Evolutionary conservation across 1,140 invertebrate species (phyloP), one percentile per base, ranked within the genome.

Genomic region (Drosophila quadrilineata): DNA sequence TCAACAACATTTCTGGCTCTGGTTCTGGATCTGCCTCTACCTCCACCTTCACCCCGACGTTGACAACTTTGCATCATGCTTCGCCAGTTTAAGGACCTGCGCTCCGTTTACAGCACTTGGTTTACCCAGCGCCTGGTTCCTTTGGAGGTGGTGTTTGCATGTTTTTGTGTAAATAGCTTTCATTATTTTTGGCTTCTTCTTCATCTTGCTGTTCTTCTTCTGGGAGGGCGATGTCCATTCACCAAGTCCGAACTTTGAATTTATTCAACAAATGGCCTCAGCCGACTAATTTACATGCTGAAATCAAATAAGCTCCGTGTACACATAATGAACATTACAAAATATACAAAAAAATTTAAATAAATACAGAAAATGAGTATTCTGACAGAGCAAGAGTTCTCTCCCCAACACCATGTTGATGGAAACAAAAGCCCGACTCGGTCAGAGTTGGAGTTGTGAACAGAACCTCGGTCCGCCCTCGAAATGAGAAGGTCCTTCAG

Each of bases 301-400:
- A 86, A 86, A 85, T 85, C 80, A 85, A 85, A 85, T 79, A 84
- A 85, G 71, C 70, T 84, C 33, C 72, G 63, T 67, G 76, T 75
- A 68, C 71, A 69, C 71, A 82, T 75, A 72, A 80, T 80, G 76
- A 75, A 82, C 53, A 72, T 38, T n/a, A n/a, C n/a, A 56, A 57
- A 46, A 57, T 12, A 33, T 4, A 33, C 10, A 33, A 43, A 73
- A 40, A 41, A 53, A 56, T 41, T 38, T 19, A 24, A 29, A 21
- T 28, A 22, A 29, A 12, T 19, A 21, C 43, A 31, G 19, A n/a
- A n/a, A n/a, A n/a, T n/a, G n/a, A n/a, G n/a, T n/a, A n/a, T n/a
- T n/a, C n/a, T n/a, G n/a, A n/a, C n/a, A n/a, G n/a, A n/a, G n/a
- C n/a, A n/a, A n/a, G 19, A 19, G 4, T 19, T 24, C 12, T 45